Evolutionary conservation across 2,888 invertebrate genomes (phyloP), one percentile per base, ranked within the genome.

Genomic region (Cheilosia grossa): DNA sequence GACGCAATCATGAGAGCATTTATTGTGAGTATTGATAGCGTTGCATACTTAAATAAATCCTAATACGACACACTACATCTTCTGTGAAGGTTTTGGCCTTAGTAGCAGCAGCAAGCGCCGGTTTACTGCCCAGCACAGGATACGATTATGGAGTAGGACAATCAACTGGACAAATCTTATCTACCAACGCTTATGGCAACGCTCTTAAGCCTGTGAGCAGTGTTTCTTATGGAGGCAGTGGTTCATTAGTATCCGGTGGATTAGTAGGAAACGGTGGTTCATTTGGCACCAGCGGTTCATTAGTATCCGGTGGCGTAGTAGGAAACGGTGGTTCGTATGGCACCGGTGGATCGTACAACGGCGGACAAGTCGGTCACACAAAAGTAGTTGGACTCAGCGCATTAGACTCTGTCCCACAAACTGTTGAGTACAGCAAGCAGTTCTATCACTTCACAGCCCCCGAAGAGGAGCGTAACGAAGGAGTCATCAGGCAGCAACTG

Each of bases 371-470:
- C 15, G 73, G 67, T 17, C 69, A 74, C 7, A 72, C 75, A 7
- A 72, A 82, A 9, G 87, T 88, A 4, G 59, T 88, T 4, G 85
- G 53, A 10, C 30, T 69, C 3, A 17, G 56, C 19, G 66, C 80
- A 3, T 47, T 86, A 0, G 67, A 83, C 42, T 63, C 47, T 6
- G 42, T 82, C 2, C 82, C 86, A 24, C 77, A 70, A 17, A 70
- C 79, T 2, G 79, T 78, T 6, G 80, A 85, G 5, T 56, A 56
- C 21, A 72, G 88, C 61, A 90, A 90, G 64, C 89, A 90, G 42
- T 90, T 90, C 66, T 90, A 88, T 79, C 88, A 88, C 19, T 90
- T 89, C 17, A 87, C 88, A 15, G 90, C 90, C 1, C 90, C 90
- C 17, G 88, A 88, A 53, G 90, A 90, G 27, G 63, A 66, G 0